phyloP scores from a whole-genome alignment of 2,113 vertebrate species.

The Atractosteus spatula region DNA sequence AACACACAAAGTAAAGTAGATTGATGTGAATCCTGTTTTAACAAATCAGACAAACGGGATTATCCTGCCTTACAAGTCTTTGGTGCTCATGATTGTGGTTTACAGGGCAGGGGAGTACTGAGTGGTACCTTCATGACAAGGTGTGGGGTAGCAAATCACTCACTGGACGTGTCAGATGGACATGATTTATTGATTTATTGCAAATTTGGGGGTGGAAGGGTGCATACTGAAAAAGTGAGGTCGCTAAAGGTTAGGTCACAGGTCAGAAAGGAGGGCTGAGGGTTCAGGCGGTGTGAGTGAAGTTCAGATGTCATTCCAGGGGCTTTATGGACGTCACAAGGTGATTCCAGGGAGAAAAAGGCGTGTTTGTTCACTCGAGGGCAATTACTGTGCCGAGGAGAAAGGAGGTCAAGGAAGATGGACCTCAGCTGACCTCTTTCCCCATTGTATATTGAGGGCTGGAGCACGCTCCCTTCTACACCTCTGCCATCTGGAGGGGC shows the following conservation, averaged over 20 bases:
- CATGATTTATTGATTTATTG: constrained; percentile 91
- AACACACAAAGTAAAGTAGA: no score
- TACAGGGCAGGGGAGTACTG: not conserved
- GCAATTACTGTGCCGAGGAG: constrained; percentile 48
- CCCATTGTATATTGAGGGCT: constrained; percentile 29
- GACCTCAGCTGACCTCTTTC: constrained; percentile 35
- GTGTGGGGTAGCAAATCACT: constrained; percentile 15
- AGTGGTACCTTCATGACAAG: not conserved
- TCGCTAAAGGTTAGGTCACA: constrained; percentile 33
- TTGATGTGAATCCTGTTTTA: no score
- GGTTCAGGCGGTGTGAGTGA: constrained; percentile 59
- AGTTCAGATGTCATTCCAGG: constrained; percentile 63
- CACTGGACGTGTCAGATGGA: constrained; percentile 39
- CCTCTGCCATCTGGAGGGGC: constrained; percentile 52
- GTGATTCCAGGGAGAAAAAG: constrained; percentile 54
- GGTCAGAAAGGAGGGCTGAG: constrained; percentile 29
- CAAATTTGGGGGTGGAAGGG: constrained; percentile 49
- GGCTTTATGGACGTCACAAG: constrained; percentile 57
- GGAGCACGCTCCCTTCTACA: constrained; percentile 38
- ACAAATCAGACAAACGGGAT: no score
- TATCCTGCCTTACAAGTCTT: no score
- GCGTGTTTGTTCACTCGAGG: constrained; percentile 52
- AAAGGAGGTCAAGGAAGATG: constrained; percentile 50
- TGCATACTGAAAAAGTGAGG: constrained; percentile 25
- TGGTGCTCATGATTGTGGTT: no score